Base-by-base conservation (phyloP, 35 echinoderm and acorn worm species). In the Patiria miniata region DNA sequence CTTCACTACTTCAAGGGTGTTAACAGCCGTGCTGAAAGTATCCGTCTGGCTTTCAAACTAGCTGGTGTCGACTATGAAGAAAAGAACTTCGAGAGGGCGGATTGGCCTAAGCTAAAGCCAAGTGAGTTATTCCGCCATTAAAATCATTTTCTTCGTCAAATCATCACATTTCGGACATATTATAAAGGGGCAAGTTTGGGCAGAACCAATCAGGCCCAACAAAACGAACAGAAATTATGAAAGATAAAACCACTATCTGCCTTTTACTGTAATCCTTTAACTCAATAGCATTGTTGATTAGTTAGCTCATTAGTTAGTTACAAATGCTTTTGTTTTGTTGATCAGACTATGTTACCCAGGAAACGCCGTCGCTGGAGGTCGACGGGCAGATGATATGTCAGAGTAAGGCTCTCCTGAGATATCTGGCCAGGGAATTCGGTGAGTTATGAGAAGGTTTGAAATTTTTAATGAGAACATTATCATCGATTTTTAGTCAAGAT, bases 1-100 rank as follows among this genome's bases (percentile, higher is more conserved):
- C 44, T 88, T 18, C 47, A 37, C 18, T 88, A 88, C 26, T 88
- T 79, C 44, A 79, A 88, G 17, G 86, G 39, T 33, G 86, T 23
- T n/a, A 52, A 77, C 16, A 76, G 77, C 30, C 77, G 86, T 7
- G 86, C 50, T 52, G 86, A 88, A 37, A 17, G 16, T 1, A 50
- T 77, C 4, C 22, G 86, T 19, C 21, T 80, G 40, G 16, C 79
- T 23, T 88, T 88, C 34, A 18, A 37, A 10, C 73, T 88, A 7
- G 78, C 73, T n/a, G 86, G 86, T 0, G 86, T 88, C 6, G 52
- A 57, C 23, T 88, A 54, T 53, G 86, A 88, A 57, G 86, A 88
- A 15, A 14, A 30, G 33, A 37, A 77, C 14, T 50, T 88, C 1
- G 77, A 79, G 21, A 8, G 50, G 5, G 29, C 30, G 21, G 77